phyloP scores from a whole-genome alignment of 2,113 vertebrate species.

The Oxygymnocypris stewartii region DNA sequence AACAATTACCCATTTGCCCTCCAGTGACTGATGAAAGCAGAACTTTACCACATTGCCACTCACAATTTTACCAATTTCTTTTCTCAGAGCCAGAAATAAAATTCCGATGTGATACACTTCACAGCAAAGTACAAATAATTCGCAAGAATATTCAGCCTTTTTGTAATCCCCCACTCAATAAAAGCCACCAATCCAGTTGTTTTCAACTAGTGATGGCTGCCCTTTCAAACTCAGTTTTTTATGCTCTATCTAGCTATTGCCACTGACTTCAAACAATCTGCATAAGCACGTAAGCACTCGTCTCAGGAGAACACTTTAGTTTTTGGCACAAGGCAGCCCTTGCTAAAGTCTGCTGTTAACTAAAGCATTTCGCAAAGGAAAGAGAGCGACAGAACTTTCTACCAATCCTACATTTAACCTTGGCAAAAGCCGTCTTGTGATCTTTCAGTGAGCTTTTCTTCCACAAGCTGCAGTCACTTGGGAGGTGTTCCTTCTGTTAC shows the following conservation, averaged over 20 bases:
- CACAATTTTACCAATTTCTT: neutral
- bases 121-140: conserved; percentile 25
- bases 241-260: conserved; percentile 61
- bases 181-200: conserved; percentile 40
- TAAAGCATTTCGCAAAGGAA: conserved; percentile 21
- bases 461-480: conserved; percentile 19
- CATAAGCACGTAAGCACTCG: conserved; percentile 67
- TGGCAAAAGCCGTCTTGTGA: conserved; percentile 6
- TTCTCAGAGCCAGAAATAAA: neutral
- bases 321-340: conserved; percentile 45
- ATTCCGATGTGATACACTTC: neutral
- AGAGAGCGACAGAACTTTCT: conserved; percentile 1
- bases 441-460: conserved; percentile 14
- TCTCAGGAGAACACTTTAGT: conserved; percentile 57
- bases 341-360: conserved; percentile 45
- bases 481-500: conserved; percentile 8
- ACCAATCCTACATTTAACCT: conserved; percentile 17
- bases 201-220: conserved; percentile 51
- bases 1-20: neutral
- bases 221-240: conserved; percentile 59
- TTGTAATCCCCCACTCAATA: conserved; percentile 50
- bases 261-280: conserved; percentile 72
- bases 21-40: neutral
- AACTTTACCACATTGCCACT: neutral
- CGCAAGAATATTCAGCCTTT: neutral